Percentiles rank a stretch among this genome's conserved stretches.
phyloP scores from a whole-genome alignment of 2,797 vertebrate genomes.

The Lophotriccus pileatus region DNA sequence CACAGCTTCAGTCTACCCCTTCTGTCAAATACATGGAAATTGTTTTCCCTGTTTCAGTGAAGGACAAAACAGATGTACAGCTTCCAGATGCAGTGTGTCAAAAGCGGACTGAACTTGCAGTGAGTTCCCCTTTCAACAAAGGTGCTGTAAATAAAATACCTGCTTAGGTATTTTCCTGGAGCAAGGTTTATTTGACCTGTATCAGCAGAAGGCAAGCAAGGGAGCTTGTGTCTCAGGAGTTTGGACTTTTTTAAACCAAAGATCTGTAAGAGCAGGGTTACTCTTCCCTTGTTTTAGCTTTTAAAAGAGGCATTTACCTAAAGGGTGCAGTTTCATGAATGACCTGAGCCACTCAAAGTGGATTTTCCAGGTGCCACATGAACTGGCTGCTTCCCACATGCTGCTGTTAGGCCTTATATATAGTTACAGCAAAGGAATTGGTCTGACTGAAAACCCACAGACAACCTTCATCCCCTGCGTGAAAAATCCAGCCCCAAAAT shows the following conservation, averaged over 20 bases:
- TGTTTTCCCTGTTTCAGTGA: background rate
- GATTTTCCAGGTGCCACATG: background rate
- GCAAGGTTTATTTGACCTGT: background rate
- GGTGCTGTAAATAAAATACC: background rate
- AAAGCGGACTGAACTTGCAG: background rate
- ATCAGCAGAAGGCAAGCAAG: background rate
- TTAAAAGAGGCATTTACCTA: background rate
- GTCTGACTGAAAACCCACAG: background rate
- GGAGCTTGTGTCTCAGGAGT: background rate
- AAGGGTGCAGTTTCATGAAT: background rate
- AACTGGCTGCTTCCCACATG: background rate
- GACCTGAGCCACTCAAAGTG: background rate
- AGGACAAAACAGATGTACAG: background rate
- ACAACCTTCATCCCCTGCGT: no score
- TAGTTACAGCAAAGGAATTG: background rate
- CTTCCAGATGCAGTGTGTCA: background rate
- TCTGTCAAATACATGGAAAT: background rate
- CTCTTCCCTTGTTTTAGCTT: background rate
- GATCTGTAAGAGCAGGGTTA: background rate
- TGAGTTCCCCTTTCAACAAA: background rate
- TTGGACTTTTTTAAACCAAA: background rate
- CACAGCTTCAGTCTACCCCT: background rate
- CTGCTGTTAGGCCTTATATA: background rate
- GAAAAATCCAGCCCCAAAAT: background rate
- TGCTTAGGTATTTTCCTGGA: background rate